These are phyloP conservation scores for Myotis daubentonii DNA, from an alignment of 2,797 vertebrate species.

Conservation along the genomic window DNA sequence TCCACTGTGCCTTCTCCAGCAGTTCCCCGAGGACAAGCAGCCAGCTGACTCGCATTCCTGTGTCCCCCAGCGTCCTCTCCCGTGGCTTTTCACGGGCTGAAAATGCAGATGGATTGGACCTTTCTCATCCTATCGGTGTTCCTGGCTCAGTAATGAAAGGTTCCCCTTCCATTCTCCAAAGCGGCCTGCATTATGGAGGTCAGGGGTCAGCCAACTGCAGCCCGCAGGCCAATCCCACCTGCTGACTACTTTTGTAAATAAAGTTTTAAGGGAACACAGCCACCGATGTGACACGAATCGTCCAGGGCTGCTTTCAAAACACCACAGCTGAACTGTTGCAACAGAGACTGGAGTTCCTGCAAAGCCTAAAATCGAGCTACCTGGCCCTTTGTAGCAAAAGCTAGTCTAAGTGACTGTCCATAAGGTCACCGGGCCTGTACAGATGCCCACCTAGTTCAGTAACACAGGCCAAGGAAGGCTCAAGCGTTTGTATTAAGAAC, in stretches of 20 bases:
- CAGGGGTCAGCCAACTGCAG: not conserved
- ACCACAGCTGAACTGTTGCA: not conserved
- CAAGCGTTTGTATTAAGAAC: not conserved
- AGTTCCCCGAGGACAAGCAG: not conserved
- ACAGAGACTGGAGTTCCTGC: not conserved
- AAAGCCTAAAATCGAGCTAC: not conserved
- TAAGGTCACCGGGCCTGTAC: accelerated
- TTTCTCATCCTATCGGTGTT: not conserved
- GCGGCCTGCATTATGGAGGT: not conserved
- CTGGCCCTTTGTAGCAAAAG: not conserved
- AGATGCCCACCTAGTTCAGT: not conserved
- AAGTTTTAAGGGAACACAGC: not conserved
- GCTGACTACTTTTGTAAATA: not conserved
- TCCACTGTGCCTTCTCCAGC: not conserved
- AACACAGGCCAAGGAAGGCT: not conserved
- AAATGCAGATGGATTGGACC: not conserved
- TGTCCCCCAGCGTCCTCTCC: accelerated
- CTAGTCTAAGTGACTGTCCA: not conserved
- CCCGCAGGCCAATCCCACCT: not conserved
- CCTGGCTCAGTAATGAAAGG: not conserved
- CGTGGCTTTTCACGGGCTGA: not conserved
- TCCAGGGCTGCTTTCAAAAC: not conserved
- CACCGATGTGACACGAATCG: accelerated
- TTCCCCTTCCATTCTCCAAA: not conserved
- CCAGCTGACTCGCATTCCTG: accelerated